Evolutionary conservation across 2,797 vertebrate species (phyloP).

Genomic region (Arctocebus calabarensis): DNA sequence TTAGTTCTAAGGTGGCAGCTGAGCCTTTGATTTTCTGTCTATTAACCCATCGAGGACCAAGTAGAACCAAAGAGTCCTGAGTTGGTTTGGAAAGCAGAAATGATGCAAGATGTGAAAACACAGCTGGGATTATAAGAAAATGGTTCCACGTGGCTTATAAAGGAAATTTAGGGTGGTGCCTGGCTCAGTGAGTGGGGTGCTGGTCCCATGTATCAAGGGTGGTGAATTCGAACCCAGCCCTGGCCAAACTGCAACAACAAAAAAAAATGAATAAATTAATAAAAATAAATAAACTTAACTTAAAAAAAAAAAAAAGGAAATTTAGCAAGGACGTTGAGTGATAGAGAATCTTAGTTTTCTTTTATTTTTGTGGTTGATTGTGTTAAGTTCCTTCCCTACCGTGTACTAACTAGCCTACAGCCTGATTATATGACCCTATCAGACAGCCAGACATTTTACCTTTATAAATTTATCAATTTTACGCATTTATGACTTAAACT

Average conservation of each 20-base stretch:
- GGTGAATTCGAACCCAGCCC: no score
- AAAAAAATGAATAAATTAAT: no score
- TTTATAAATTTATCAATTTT: neutral
- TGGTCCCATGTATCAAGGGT: no score
- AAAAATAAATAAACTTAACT: no score
- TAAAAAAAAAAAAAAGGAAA: no score
- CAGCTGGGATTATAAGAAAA: neutral
- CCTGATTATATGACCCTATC: neutral
- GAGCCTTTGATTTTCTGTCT: neutral
- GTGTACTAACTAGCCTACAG: neutral
- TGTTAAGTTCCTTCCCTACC: neutral
- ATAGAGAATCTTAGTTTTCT: neutral
- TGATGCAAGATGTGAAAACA: neutral
- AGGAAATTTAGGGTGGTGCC: no score
- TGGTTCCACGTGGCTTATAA: neutral
- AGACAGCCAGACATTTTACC: neutral
- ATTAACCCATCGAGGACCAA: slow-evolving; percentile 43
- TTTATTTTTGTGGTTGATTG: neutral
- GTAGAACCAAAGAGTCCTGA: neutral
- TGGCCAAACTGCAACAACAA: no score
- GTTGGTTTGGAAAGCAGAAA: neutral
- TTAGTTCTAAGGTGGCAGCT: neutral
- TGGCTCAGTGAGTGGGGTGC: no score
- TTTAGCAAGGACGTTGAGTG: neutral
- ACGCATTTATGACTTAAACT: neutral